These are phyloP conservation scores for Eupithecia exiguata DNA, from an alignment of 2,888 invertebrate genomes.

Conservation along the genomic window DNA sequence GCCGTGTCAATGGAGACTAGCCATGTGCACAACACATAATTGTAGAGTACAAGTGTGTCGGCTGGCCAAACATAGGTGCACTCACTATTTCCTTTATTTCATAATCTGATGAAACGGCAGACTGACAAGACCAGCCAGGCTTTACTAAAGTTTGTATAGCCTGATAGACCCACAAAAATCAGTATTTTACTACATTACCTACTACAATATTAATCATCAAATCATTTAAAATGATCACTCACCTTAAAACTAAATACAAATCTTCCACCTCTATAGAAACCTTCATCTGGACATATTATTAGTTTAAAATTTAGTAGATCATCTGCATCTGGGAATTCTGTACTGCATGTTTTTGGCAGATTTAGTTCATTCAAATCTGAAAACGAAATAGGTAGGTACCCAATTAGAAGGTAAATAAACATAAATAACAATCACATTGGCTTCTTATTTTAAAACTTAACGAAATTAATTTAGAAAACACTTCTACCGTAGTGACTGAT, in stretches of 20 bases:
- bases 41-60: neutral
- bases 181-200: neutral
- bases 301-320: conserved; percentile 98
- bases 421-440: neutral
- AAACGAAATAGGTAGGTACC: conserved; percentile 17
- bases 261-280: conserved; percentile 96
- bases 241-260: conserved; percentile 98
- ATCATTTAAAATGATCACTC: conserved; percentile 38
- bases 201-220: neutral
- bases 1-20: neutral
- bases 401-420: conserved; percentile 1
- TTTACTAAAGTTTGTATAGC: neutral
- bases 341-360: conserved; percentile 97
- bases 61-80: neutral
- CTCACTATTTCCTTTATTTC: neutral
- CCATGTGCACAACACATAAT: neutral
- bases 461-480: neutral
- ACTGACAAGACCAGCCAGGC: neutral
- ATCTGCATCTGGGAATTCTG: conserved; percentile 98
- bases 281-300: conserved; percentile 98
- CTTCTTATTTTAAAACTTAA: conserved; percentile 2
- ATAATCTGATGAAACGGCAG: neutral
- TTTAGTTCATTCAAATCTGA: conserved; percentile 98
- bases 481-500: neutral
- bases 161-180: neutral